Evolutionary conservation across 2,888 invertebrate genomes (phyloP), one percentile per base, ranked within the genome.

Genomic region (Epinotia bilunana): DNA sequence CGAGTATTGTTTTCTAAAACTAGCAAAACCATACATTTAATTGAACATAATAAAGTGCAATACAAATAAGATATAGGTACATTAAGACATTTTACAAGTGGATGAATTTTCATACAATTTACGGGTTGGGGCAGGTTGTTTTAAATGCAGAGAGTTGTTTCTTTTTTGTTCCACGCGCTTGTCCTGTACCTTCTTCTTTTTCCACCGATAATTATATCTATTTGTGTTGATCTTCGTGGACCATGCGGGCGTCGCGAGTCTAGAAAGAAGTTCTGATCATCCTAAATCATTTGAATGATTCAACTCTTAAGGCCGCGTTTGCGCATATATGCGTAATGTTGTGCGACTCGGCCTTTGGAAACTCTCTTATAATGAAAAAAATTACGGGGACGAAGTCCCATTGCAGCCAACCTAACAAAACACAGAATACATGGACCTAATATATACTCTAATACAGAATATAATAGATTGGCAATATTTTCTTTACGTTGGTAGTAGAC

Each of bases 141-240:
- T 70, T 1, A 20, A 53, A 55, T 53, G 64, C 49, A 46, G n/a
- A 11, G 61, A 43, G 12, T 55, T 67, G 16, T 53, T 57, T 18
- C 13, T 16, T 16, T 46, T 68, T 55, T 39, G 49, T 60, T 65
- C 28, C 16, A 58, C 57, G 1, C 69, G 73, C 43, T 74, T 74
- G 23, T 64, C 64, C 58, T 39, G 64, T 20, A 64, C 6, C 43
- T 74, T 71, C 49, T 74, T 74, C 64, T 39, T 53, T 60, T 71
- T 74, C 74, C 74, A 74, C 3, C 64, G 60, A 53, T 64, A 71
- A 18, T 43, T 70, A 53, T 74, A 65, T 39, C 70, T 74, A 28
- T 74, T 74, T 49, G 49, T 43, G 55, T 63, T 49, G 49, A 57
- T 49, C 16, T 70, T 23, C 20, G 49, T 65, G 5, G 70, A 23